phyloP scores from a whole-genome alignment of 1,140 invertebrate genomes.

The Fopius arisanus region DNA sequence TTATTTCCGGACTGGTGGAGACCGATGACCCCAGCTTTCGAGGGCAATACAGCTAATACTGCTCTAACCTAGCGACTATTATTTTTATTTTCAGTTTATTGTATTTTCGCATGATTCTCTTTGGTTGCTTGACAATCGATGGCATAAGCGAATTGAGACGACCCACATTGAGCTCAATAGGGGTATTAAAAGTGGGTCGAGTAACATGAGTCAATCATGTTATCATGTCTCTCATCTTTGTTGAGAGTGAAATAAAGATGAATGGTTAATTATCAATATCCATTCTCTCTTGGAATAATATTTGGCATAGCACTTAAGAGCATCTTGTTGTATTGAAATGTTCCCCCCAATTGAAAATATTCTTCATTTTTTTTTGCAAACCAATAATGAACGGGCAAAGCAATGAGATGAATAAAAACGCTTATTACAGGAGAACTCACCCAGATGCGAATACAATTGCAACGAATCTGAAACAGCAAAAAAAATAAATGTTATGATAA shows the following conservation, averaged over 20 bases:
- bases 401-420: not conserved
- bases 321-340: too few relatives aligned
- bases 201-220: not conserved
- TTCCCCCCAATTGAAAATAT: not conserved
- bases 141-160: not conserved
- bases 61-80: too few relatives aligned
- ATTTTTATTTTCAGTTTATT: not conserved
- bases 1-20: not conserved
- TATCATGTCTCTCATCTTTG: not conserved
- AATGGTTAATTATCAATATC: not conserved
- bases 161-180: not conserved
- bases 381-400: not conserved
- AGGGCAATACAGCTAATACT: not conserved
- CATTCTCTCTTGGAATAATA: too few relatives aligned
- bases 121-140: not conserved
- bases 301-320: not conserved
- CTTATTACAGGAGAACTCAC: slow-evolving; percentile 46
- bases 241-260: not conserved
- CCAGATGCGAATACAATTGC: slow-evolving; percentile 60
- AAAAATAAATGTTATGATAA: slow-evolving; percentile 34
- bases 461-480: slow-evolving; percentile 63
- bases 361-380: not conserved
- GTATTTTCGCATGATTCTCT: not conserved
- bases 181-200: not conserved
- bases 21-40: not conserved